Conservation (phyloP, 2,888 invertebrate genomes). For the Mactromeris polynyma region DNA sequence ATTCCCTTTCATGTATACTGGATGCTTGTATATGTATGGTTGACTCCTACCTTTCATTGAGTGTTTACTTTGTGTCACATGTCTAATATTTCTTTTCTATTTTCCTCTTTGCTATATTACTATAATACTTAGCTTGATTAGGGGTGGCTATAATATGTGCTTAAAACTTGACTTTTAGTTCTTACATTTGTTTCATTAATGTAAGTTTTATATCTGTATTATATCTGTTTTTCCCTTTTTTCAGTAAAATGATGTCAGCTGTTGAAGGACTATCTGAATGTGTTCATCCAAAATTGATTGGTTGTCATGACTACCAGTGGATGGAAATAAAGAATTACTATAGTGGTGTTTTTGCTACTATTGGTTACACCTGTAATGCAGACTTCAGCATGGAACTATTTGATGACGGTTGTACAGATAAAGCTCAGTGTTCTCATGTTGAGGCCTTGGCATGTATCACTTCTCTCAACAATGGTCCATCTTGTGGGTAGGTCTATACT, state of each 20-base stretch:
- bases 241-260: conserved; percentile 20
- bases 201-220: not conserved
- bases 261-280: conserved; percentile 29
- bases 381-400: conserved; percentile 24
- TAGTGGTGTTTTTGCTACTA: conserved; percentile 14
- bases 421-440: conserved; percentile 41
- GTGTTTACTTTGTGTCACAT: too few relatives aligned
- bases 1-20: too few relatives aligned
- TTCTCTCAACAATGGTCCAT: not conserved
- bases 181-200: too few relatives aligned
- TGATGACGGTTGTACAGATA: conserved; percentile 15
- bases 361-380: not conserved
- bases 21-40: too few relatives aligned
- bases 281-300: not conserved
- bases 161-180: too few relatives aligned
- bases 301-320: not conserved
- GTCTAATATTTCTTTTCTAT: too few relatives aligned
- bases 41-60: too few relatives aligned
- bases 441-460: conserved; percentile 27
- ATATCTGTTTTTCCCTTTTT: not conserved
- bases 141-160: too few relatives aligned
- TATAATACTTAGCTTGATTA: too few relatives aligned
- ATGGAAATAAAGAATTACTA: conserved; percentile 14
- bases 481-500: conserved; percentile 47
- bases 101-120: too few relatives aligned